Percentiles rank a stretch among this genome's conserved stretches.
phyloP scores from a whole-genome alignment of 2,888 invertebrate species.

The Drosophila dives region DNA sequence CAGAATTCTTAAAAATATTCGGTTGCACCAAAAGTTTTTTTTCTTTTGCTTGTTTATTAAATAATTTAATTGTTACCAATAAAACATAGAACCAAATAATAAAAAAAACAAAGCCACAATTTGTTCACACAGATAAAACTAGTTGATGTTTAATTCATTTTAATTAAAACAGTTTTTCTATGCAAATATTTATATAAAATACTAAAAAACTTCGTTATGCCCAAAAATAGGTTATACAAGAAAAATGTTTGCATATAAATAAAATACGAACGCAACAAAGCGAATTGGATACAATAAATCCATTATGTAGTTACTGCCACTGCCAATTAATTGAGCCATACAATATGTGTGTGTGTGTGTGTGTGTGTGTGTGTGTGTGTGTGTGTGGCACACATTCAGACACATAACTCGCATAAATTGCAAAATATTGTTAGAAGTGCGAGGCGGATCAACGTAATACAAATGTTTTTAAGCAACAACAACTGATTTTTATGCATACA shows the following conservation, averaged over 20 bases:
- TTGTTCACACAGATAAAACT: not conserved
- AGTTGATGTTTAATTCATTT: not conserved
- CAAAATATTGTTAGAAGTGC: conserved; percentile 22
- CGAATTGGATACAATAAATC: conserved; percentile 6
- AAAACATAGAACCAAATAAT: no score
- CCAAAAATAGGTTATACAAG: not conserved
- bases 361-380: no score
- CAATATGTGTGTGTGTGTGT: not conserved
- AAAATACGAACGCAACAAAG: not conserved
- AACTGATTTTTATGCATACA: conserved; percentile 32
- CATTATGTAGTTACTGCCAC: conserved; percentile 15
- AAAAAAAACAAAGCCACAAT: not conserved
- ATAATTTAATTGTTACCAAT: no score
- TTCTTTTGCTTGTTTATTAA: not conserved
- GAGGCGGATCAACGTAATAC: conserved; percentile 6
- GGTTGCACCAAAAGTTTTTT: not conserved
- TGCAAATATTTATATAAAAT: not conserved
- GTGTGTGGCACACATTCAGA: conserved; percentile 17
- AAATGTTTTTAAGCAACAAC: conserved; percentile 20
- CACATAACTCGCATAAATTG: conserved; percentile 43
- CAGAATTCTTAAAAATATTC: not conserved
- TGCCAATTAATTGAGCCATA: conserved; percentile 44
- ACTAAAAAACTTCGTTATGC: not conserved
- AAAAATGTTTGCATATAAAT: not conserved
- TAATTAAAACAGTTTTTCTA: not conserved